Evolutionary conservation across 2,113 vertebrate species (phyloP), one percentile per base, ranked within the genome.

Genomic region (Macquaria australasica): DNA sequence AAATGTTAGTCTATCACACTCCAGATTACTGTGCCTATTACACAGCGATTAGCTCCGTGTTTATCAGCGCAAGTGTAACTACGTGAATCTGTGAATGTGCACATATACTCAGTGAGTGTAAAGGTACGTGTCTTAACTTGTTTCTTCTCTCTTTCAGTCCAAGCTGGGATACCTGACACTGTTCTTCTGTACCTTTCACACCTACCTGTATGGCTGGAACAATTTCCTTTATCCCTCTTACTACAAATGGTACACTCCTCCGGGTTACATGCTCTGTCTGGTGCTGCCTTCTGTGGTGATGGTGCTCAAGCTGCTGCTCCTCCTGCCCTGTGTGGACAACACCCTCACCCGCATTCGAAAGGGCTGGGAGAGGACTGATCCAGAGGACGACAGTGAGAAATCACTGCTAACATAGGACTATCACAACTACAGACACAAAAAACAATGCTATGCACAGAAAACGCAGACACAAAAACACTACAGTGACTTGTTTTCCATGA

Each of bases 121-220:
- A 56, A 66, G 6, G 48, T 62, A 1, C 48, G 14, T 14, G 0
- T 48, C 18, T 55, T 43, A 34, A 31, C 20, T 39, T 6, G 15
- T 28, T 85, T 84, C 34, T 73, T 59, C 77, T 91, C 87, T 91
- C 83, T 91, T 74, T 58, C 90, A 99, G 98, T 99, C 98, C 84
- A 99, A 98, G 92, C 93, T 99, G 50, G 98, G 98, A 75, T 97
- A 97, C 79, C 63, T 98, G 76, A 96, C 97, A 0, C 69, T 99
- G 90, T 87, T 97, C 85, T 88, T 99, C 28, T 98, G 97, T 82
- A 98, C 97, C 2, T 92, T 95, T 12, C 98, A 99, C 77, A 95
- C 96, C 0, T 71, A 98, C 79, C 82, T 97, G 58, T 98, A 96
- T 0, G 97, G 97, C 4, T 96, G 97, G 88, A 89, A 95, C 21